phyloP scores from a whole-genome alignment of 2,797 vertebrate genomes.

The Capromys pilorides region DNA sequence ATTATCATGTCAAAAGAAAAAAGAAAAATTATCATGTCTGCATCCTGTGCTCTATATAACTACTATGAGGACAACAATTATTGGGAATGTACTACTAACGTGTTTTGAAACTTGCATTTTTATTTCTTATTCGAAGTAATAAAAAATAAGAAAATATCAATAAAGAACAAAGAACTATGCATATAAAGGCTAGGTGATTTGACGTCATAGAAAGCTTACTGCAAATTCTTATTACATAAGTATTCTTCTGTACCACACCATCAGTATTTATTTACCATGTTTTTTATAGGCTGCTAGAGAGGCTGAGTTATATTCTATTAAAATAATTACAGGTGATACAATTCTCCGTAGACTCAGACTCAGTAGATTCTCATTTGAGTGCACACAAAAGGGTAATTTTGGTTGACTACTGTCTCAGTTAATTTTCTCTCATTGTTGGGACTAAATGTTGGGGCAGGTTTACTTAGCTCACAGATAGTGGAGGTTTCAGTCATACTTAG shows the following conservation, averaged over 20 bases:
- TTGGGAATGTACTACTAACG: too few relatives aligned
- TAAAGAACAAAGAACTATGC: neutral
- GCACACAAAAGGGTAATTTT: neutral
- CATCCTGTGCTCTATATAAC: too few relatives aligned
- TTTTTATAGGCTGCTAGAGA: neutral
- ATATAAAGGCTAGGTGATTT: neutral
- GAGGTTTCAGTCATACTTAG: too few relatives aligned
- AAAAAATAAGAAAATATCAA: too few relatives aligned
- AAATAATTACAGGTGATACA: neutral
- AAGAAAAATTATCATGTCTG: too few relatives aligned
- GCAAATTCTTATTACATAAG: neutral
- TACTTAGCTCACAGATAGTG: too few relatives aligned
- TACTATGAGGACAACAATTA: too few relatives aligned
- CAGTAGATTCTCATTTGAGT: neutral
- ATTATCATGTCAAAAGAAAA: too few relatives aligned
- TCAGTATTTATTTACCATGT: neutral
- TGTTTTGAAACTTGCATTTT: too few relatives aligned
- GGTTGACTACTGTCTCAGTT: neutral
- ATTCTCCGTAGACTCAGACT: neutral
- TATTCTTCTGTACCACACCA: neutral
- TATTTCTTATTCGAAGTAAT: too few relatives aligned
- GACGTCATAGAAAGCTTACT: neutral
- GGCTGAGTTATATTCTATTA: neutral
- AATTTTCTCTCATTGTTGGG: too few relatives aligned
- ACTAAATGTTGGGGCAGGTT: too few relatives aligned